Conservation (phyloP, 2,888 invertebrate species). For the Dyspetes luteomarginatus region DNA sequence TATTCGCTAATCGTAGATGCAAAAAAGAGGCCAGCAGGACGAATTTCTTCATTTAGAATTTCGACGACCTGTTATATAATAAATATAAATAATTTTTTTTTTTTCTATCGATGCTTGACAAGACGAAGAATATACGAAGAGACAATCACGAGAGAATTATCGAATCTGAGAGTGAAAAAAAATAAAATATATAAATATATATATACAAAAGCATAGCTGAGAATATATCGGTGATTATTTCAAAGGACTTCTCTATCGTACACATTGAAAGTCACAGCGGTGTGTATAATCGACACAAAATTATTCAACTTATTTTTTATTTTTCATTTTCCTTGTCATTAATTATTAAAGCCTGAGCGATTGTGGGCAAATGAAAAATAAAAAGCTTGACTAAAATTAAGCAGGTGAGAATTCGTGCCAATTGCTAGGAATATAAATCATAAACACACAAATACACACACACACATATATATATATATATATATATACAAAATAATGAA, state of each 20-base stretch:
- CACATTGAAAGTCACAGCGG: slow-evolving; percentile 30
- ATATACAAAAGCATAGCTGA: slow-evolving; percentile 35
- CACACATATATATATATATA: not conserved
- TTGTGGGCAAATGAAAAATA: slow-evolving; percentile 44
- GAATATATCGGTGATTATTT: slow-evolving; percentile 49
- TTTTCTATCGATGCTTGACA: slow-evolving; percentile 10
- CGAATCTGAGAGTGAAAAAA: slow-evolving; percentile 1
- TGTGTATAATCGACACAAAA: slow-evolving; percentile 28
- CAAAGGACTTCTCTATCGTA: slow-evolving; percentile 64
- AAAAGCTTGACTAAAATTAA: slow-evolving; percentile 39
- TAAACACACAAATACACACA: not conserved
- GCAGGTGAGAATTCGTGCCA: slow-evolving; percentile 17
- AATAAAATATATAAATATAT: slow-evolving; percentile 12
- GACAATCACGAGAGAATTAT: not conserved
- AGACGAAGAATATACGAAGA: not conserved
- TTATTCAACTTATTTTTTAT: slow-evolving; percentile 19
- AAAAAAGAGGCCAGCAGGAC: not conserved
- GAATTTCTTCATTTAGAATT: not conserved
- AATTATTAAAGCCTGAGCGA: slow-evolving; percentile 30
- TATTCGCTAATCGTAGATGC: slow-evolving; percentile 19
- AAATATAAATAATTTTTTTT: not conserved
- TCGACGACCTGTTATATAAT: not conserved
- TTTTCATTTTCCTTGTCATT: slow-evolving; percentile 6
- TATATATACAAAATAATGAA: slow-evolving; percentile 10
- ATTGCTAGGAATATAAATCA: not conserved